phyloP scores from a whole-genome alignment of 2,888 invertebrate genomes.

The Alloscopus bannaensis region DNA sequence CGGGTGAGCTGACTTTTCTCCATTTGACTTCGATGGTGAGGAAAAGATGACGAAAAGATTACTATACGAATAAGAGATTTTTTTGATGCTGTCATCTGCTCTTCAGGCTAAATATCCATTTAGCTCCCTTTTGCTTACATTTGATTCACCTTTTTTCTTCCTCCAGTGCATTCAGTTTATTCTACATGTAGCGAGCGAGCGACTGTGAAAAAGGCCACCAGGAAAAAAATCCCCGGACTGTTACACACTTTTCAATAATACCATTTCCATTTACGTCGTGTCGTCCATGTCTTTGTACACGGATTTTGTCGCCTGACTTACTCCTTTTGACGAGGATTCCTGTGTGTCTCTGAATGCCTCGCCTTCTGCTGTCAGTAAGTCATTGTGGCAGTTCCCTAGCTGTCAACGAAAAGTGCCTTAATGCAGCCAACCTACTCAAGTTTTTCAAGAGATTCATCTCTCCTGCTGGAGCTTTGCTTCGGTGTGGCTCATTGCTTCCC shows the following conservation, averaged over 20 bases:
- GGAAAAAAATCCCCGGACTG: too few species aligned
- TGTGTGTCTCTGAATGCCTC: too few species aligned
- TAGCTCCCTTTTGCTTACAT: conserved; percentile 9
- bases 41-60: too few species aligned
- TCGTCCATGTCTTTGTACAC: conserved; percentile 56
- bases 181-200: too few species aligned
- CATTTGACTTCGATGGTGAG: too few species aligned
- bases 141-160: not conserved
- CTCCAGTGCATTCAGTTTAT: not conserved
- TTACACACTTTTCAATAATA: conserved; percentile 40
- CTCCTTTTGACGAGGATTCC: conserved; percentile 41
- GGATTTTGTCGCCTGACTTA: conserved; percentile 59
- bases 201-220: too few species aligned
- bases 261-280: conserved; percentile 26
- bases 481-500: not conserved
- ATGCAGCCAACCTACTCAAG: too few species aligned
- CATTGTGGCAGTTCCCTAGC: conserved; percentile 50
- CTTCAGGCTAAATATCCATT: conserved; percentile 7
- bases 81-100: conserved; percentile 42
- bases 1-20: too few species aligned
- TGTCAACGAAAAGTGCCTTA: conserved; percentile 41
- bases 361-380: conserved; percentile 54
- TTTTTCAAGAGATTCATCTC: too few species aligned
- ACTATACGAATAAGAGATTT: too few species aligned
- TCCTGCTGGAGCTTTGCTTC: not conserved